Base-by-base conservation (phyloP, 2,888 invertebrate genomes). In the Nomada lathburiana region DNA sequence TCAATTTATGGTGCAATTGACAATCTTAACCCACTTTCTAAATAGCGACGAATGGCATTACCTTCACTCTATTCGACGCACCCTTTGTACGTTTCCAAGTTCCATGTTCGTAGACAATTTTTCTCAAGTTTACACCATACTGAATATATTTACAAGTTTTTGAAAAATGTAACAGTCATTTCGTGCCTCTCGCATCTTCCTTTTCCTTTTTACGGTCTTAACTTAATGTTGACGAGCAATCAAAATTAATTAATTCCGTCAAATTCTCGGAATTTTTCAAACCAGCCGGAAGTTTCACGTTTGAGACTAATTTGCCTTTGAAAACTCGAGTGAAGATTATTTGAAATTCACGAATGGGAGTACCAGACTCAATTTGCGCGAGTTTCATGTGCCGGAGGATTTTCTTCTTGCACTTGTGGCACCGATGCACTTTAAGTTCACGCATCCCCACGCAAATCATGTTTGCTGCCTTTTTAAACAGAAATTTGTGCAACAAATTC, bases 301-400 rank as follows among this genome's bases (percentile, higher is more conserved):
- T 47, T 44, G 20, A 16, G 23, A 26, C 2, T 53, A 63, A 72
- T 53, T 64, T 64, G n/a, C 42, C 72, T 72, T 72, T 53, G 64
- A 64, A 53, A 42, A 44, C 72, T 64, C 50, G n/a, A 44, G 72
- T 44, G 44, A 64, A 53, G 36, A 64, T 53, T 16, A 64, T 53
- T 72, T 64, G 64, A 64, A 53, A 72, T 72, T 64, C 72, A 72
- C 64, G 53, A 72, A 53, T 53, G 16, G 29, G 1, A 3, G 52
- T 36, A 42, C 36, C 18, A 60, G 63, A 47, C 11, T 57, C 16
- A 10, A 5, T 20, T 53, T 64, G 20, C 18, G 7, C 44, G 20
- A 62, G 50, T 60, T 62, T 16, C 44, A 1, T 11, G 36, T 11
- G 52, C 5, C 16, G 20, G 5, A 42, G 42, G 63, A 72, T 53